These are phyloP conservation scores for Dilophus febrilis DNA, from an alignment of 2,888 invertebrate genomes.

Conservation along the genomic window DNA sequence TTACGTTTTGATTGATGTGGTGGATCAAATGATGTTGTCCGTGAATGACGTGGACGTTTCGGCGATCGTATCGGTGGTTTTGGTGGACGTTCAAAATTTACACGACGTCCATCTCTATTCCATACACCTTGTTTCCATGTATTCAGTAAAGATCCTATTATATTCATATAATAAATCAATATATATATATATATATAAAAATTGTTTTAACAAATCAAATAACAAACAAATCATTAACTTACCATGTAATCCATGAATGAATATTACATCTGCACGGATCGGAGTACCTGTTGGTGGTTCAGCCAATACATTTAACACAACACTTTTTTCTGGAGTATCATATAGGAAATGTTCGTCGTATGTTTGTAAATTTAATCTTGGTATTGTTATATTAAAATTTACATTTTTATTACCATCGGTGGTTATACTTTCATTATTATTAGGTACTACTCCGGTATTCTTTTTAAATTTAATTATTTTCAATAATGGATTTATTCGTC, in stretches of 20 bases:
- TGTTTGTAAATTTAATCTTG: neutral
- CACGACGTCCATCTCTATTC: slow-evolving; percentile 30
- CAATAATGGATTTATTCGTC: slow-evolving; percentile 25
- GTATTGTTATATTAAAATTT: neutral
- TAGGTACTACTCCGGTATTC: slow-evolving; percentile 14
- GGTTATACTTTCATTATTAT: neutral
- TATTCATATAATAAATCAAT: too few relatives aligned
- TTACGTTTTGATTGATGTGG: slow-evolving; percentile 16
- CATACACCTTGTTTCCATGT: slow-evolving; percentile 71
- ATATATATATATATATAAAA: too few relatives aligned
- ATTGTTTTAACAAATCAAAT: too few relatives aligned
- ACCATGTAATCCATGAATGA: slow-evolving; percentile 68
- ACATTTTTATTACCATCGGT: too few relatives aligned
- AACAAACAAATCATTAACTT: neutral
- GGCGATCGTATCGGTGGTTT: slow-evolving; percentile 26
- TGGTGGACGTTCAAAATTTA: slow-evolving; percentile 26
- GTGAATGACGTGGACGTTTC: slow-evolving; percentile 24
- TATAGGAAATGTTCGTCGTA: too few relatives aligned
- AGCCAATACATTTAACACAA: slow-evolving; percentile 24
- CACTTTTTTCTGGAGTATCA: slow-evolving; percentile 17
- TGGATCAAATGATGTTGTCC: slow-evolving; percentile 18
- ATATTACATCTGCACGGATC: slow-evolving; percentile 50
- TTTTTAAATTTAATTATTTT: slow-evolving; percentile 26
- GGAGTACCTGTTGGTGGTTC: slow-evolving; percentile 23
- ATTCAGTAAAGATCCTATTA: slow-evolving; percentile 48